Conservation (phyloP, 2,888 invertebrate genomes). For the Coenonympha arcania region DNA sequence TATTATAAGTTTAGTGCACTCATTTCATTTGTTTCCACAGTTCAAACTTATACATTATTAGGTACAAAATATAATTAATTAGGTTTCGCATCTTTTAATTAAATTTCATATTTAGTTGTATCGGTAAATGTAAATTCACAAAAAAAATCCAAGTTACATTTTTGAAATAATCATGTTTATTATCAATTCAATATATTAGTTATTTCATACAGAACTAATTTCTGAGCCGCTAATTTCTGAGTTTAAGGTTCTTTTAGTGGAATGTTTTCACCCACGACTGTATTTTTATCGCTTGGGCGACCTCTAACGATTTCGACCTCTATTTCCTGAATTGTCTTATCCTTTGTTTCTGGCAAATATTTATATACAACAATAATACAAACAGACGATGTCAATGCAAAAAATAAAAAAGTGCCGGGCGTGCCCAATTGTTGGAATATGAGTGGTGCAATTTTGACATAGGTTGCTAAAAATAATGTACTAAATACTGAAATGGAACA, state of each 20-base stretch:
- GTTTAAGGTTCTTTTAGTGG: neutral
- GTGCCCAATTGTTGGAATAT: slow-evolving; percentile 24
- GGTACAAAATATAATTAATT: too few relatives aligned
- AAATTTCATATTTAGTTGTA: too few relatives aligned
- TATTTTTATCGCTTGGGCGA: neutral
- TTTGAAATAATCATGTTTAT: too few relatives aligned
- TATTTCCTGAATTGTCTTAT: slow-evolving; percentile 33
- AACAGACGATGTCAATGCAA: slow-evolving; percentile 20
- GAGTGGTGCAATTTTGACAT: slow-evolving; percentile 23
- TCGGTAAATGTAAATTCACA: too few relatives aligned
- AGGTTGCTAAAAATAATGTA: slow-evolving; percentile 7
- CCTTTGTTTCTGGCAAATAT: slow-evolving; percentile 34
- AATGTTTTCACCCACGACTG: neutral
- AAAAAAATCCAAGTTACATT: too few relatives aligned
- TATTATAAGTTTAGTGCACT: too few relatives aligned
- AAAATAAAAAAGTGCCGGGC: slow-evolving; percentile 30
- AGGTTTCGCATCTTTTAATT: too few relatives aligned
- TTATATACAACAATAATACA: slow-evolving; percentile 23
- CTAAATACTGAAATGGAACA: slow-evolving; percentile 4
- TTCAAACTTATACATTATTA: too few relatives aligned
- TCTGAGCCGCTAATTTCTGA: too few relatives aligned
- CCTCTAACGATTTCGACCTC: slow-evolving; percentile 14
- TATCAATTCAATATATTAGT: too few relatives aligned
- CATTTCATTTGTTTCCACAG: too few relatives aligned
- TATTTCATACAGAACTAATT: too few relatives aligned